A percentile compares a stretch with the other conserved stretches of the same genome.
These are phyloP conservation scores for Macrostomum lignano DNA, from an alignment of 1,140 invertebrate genomes.

Conservation along the genomic window DNA sequence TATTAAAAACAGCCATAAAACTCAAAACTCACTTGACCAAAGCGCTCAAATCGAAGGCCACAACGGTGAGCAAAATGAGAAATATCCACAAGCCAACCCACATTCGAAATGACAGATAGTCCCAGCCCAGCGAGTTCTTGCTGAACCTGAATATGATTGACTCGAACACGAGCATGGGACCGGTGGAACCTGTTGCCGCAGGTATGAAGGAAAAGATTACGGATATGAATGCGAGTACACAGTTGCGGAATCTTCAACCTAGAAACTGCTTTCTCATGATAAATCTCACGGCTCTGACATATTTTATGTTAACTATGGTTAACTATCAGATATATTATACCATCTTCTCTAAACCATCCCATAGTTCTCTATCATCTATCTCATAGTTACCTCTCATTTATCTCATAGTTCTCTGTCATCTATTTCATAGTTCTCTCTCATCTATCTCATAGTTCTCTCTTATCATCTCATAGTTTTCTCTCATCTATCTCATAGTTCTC, in stretches of 20 bases:
- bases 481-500: too few relatives aligned
- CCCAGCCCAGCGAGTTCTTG: slow-evolving; percentile 33
- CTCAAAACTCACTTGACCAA: too few relatives aligned
- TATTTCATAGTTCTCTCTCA: too few relatives aligned
- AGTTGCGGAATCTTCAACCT: not conserved
- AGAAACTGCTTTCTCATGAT: not conserved
- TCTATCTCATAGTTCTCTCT: too few relatives aligned
- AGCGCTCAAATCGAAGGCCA: slow-evolving; percentile 76
- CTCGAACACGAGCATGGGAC: slow-evolving; percentile 89
- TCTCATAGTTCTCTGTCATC: too few relatives aligned
- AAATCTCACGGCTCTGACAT: not conserved
- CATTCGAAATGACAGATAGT: slow-evolving; percentile 67
- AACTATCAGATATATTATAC: slow-evolving; percentile 17
- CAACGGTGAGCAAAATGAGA: slow-evolving; percentile 52
- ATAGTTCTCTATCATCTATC: too few relatives aligned
- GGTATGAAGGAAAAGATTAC: not conserved
- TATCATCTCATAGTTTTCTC: too few relatives aligned
- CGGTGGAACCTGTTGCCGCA: slow-evolving; percentile 39
- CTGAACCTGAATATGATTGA: slow-evolving; percentile 83
- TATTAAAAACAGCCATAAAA: too few relatives aligned
- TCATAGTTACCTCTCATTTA: too few relatives aligned
- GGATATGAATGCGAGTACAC: not conserved
- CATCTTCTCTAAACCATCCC: slow-evolving; percentile 26
- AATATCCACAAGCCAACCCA: slow-evolving; percentile 85
- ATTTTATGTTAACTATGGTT: not conserved